phyloP scores from a whole-genome alignment of 2,113 vertebrate species.

The Noctilio leporinus region DNA sequence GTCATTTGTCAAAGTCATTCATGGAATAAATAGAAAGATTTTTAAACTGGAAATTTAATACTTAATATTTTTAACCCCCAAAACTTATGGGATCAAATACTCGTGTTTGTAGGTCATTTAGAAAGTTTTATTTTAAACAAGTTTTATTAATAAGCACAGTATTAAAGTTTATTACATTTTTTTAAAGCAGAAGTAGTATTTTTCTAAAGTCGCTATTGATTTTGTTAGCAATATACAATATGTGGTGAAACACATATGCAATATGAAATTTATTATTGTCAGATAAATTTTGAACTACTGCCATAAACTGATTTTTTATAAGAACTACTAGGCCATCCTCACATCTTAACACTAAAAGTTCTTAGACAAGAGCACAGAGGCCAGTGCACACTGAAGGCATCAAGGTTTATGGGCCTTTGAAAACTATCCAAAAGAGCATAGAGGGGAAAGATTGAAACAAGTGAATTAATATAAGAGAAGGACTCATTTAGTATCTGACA shows the following conservation, averaged over 20 bases:
- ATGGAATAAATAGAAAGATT: not conserved
- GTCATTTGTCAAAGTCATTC: not conserved
- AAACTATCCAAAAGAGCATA: not conserved
- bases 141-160: not conserved
- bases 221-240: not conserved
- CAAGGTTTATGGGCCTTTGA: not conserved
- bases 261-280: not conserved
- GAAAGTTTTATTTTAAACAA: not conserved
- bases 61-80: not conserved
- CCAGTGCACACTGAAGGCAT: not conserved
- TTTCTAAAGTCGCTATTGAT: not conserved
- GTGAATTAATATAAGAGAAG: not conserved
- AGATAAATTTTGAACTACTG: not conserved
- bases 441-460: not conserved
- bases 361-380: not conserved
- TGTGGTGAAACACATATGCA: not conserved
- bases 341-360: not conserved
- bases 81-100: not conserved
- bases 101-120: not conserved
- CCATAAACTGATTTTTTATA: not conserved
- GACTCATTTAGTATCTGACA: not conserved
- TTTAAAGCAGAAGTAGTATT: not conserved
- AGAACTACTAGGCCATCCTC: not conserved
- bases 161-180: not conserved
- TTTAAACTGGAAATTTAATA: not conserved